Evolutionary conservation across 2,113 vertebrate genomes (phyloP).

Genomic region (Cyprinodon brontotheroides): DNA sequence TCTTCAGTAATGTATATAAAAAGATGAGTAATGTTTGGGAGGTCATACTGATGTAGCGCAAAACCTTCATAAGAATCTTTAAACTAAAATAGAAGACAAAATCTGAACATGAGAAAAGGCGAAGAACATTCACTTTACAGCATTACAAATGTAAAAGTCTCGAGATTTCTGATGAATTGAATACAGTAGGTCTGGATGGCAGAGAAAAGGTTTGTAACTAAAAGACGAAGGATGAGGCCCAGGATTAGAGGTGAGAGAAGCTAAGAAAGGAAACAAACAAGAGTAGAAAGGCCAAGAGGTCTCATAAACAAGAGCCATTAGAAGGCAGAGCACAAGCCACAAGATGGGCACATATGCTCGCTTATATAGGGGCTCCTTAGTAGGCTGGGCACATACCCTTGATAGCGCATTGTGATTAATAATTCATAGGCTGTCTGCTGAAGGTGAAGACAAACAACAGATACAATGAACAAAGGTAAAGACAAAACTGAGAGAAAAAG

Average conservation of each 20-base stretch:
- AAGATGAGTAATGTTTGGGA: conserved; percentile 39
- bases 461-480: conserved; percentile 8
- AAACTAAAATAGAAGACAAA: conserved; percentile 37
- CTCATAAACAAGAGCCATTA: conserved; percentile 67
- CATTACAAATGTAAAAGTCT: conserved; percentile 36
- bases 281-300: conserved; percentile 63
- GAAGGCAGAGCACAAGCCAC: conserved; percentile 62
- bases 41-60: conserved; percentile 34
- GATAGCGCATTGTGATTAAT: conserved; percentile 68
- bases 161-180: conserved; percentile 32
- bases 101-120: conserved; percentile 32
- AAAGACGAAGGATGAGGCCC: conserved; percentile 22
- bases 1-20: conserved; percentile 28
- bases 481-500: conserved; percentile 10
- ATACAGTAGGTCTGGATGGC: background rate
- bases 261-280: conserved; percentile 39
- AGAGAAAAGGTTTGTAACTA: background rate
- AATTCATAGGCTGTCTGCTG: conserved; percentile 66
- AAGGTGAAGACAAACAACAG: conserved; percentile 57
- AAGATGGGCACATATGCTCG: conserved; percentile 40
- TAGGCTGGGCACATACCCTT: conserved; percentile 59
- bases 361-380: conserved; percentile 43
- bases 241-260: conserved; percentile 47
- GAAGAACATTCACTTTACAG: conserved; percentile 55
- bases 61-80: conserved; percentile 55